Evolutionary conservation across 2,113 vertebrate genomes (phyloP).

Genomic region (Mugil cephalus): DNA sequence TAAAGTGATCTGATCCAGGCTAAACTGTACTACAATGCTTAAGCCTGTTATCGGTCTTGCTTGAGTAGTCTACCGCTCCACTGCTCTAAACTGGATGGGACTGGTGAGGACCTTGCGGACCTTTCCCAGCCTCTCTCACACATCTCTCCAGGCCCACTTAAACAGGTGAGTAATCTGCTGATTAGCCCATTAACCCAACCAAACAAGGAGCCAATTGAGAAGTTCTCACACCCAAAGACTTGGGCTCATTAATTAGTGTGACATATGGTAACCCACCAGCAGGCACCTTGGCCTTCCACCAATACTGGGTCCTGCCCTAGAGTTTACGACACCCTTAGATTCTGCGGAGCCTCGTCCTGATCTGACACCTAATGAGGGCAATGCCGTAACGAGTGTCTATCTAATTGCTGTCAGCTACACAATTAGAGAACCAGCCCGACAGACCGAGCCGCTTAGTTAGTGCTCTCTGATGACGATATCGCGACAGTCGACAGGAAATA

Average conservation of each 20-base stretch:
- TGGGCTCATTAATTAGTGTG: constrained; percentile 58
- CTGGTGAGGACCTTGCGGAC: constrained; percentile 42
- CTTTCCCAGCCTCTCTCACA: constrained; percentile 14
- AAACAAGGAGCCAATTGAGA: constrained; percentile 48
- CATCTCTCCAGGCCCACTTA: constrained; percentile 40
- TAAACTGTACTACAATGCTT: constrained; percentile 29
- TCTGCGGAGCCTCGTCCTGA: constrained; percentile 29
- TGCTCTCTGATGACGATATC: constrained; percentile 37
- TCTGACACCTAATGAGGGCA: constrained; percentile 61
- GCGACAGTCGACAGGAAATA: constrained; percentile 30
- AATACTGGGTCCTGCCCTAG: constrained; percentile 33
- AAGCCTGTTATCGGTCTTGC: constrained; percentile 30
- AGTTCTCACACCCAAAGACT: constrained; percentile 36
- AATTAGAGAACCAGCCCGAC: constrained; percentile 55
- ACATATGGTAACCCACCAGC: constrained; percentile 43
- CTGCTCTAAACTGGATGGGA: constrained; percentile 36
- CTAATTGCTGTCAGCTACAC: constrained; percentile 72
- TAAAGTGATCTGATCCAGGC: constrained; percentile 19
- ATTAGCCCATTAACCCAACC: constrained; percentile 59
- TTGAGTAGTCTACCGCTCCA: constrained; percentile 15
- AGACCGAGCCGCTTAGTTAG: constrained; percentile 47
- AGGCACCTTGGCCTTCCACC: constrained; percentile 46
- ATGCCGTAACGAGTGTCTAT: constrained; percentile 46
- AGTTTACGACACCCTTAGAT: constrained; percentile 46
- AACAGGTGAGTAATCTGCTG: constrained; percentile 74